Evolutionary conservation across 2,797 vertebrate species (phyloP), one percentile per base, ranked within the genome.

Genomic region (Sorex maritimensis): DNA sequence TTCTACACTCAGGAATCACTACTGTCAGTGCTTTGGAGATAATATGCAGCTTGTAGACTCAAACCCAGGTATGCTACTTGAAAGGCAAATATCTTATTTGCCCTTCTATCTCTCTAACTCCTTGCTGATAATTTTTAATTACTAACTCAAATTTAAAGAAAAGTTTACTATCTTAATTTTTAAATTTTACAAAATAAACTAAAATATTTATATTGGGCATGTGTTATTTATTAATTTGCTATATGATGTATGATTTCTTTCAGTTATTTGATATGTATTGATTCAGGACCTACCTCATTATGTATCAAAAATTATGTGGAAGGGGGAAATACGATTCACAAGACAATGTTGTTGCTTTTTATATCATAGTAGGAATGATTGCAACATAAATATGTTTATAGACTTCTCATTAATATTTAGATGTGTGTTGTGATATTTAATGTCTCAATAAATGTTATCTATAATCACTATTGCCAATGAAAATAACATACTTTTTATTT

Each of bases 151-250:
- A 58, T 87, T 83, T 0, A 13, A 68, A 91, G 81, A 15, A 83
- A 17, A 68, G 68, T 94, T 94, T 72, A 61, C 23, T 67, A 11
- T 68, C 71, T 34, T 13, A 58, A 3, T 81, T 90, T 79, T 72
- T 6, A 13, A 73, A 65, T 1, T 28, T 93, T 38, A 52, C 10
- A 2, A 19, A 6, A 55, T 86, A 78, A 49, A 91, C 41, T 38
- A 74, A 19, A 55, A 52, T 86, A 6, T 24, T 86, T 2, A 21
- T 88, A 67, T 28, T n/a, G 65, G 26, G 9, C 69, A 55, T 71
- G 15, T 55, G 65, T 72, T 41, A 67, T 34, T 46, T 17, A 28
- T 17, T 65, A 79, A 58, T 49, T 68, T 71, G 74, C 28, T 79
- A 19, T 63, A 52, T 61, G 19, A n/a, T 75, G n/a, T 63, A 1